Conservation (phyloP, 1,140 invertebrate species). For the Anastrepha ludens region DNA sequence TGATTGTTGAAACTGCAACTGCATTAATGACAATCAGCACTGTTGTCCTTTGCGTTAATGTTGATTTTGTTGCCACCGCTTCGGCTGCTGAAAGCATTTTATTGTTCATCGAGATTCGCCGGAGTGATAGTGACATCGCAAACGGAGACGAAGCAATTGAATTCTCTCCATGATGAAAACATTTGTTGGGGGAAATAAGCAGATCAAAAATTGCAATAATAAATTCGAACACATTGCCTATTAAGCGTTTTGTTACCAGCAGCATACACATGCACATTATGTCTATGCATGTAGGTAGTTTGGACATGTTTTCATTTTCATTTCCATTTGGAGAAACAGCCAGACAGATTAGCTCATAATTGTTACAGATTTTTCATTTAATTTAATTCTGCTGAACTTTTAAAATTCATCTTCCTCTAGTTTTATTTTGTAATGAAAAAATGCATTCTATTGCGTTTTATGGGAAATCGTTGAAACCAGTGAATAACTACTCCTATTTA, state of each 20-base stretch:
- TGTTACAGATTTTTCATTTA: too few relatives aligned
- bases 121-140: not conserved
- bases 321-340: too few relatives aligned
- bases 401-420: too few relatives aligned
- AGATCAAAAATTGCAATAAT: not conserved
- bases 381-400: too few relatives aligned
- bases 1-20: not conserved
- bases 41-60: conserved; percentile 9
- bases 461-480: too few relatives aligned
- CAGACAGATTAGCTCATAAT: too few relatives aligned
- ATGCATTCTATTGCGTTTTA: too few relatives aligned
- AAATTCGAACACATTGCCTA: not conserved
- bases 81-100: conserved; percentile 29
- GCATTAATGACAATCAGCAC: not conserved
- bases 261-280: not conserved
- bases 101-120: conserved; percentile 31
- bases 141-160: not conserved
- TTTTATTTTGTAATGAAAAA: too few relatives aligned
- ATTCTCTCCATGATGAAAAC: not conserved
- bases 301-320: too few relatives aligned
- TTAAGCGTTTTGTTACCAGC: not conserved
- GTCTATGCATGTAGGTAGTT: too few relatives aligned
- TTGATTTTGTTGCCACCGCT: not conserved
- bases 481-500: too few relatives aligned
- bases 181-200: not conserved